A percentile compares a stretch with the other conserved stretches of the same genome.
phyloP scores from a whole-genome alignment of 2,797 vertebrate species.

The Aotus griseimembra region DNA sequence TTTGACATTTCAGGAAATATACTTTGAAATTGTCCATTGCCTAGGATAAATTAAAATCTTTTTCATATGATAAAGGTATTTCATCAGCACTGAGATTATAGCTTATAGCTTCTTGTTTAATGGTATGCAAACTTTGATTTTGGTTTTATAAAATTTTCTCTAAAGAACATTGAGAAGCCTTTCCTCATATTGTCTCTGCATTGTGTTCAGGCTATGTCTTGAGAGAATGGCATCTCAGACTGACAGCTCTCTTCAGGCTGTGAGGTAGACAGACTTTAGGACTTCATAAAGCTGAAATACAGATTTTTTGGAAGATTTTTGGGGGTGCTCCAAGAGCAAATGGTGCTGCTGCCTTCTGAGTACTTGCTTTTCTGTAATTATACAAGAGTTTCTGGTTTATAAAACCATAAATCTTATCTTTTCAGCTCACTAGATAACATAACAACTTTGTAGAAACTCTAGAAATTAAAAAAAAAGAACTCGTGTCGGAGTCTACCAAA shows the following conservation, averaged over 20 bases:
- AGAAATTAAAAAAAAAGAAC: neutral
- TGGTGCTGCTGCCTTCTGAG: neutral
- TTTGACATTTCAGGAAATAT: neutral
- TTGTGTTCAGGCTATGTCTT: neutral
- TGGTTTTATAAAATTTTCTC: neutral
- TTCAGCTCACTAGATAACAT: conserved; percentile 10
- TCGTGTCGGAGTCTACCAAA: conserved; percentile 39
- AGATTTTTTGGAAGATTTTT: neutral
- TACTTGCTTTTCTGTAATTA: neutral
- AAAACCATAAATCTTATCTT: conserved; percentile 17
- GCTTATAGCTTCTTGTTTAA: neutral
- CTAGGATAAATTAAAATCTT: neutral
- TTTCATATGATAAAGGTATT: neutral
- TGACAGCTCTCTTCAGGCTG: neutral
- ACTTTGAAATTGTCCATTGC: neutral
- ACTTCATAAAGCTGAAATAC: neutral
- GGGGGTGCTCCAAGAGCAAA: neutral
- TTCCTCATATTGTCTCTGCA: neutral
- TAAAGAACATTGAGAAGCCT: neutral
- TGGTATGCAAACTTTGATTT: conserved; percentile 24
- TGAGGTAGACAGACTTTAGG: neutral
- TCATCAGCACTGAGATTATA: neutral
- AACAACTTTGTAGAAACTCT: conserved; percentile 36
- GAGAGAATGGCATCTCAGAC: conserved; percentile 20
- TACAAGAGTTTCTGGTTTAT: neutral